Percentiles rank a stretch among this genome's conserved stretches.
Evolutionary conservation across 2,888 invertebrate species (phyloP).

Genomic region (Sminthurides aquaticus): DNA sequence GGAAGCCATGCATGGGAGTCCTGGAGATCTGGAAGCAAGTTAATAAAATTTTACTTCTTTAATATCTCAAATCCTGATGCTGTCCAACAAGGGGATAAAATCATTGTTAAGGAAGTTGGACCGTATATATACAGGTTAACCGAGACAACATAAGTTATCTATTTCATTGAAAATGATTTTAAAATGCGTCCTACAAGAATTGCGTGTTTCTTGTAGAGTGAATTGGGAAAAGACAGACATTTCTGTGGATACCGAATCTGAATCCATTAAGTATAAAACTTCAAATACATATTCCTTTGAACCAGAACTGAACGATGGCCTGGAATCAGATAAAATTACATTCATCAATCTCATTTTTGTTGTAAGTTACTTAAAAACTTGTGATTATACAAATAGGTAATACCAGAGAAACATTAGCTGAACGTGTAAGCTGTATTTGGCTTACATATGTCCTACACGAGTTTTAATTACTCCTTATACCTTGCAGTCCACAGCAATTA

Average conservation of each 20-base stretch:
- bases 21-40: slow-evolving; percentile 3
- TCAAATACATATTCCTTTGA: slow-evolving; percentile 9
- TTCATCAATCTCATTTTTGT: slow-evolving; percentile 17
- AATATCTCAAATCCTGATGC: slow-evolving; percentile 17
- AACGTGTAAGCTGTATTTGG: background rate
- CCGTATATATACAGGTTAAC: slow-evolving; percentile 14
- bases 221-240: slow-evolving; percentile 13
- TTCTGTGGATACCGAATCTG: background rate
- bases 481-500: slow-evolving; percentile 6
- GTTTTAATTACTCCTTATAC: too few species aligned
- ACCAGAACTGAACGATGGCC: slow-evolving; percentile 10
- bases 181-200: too few species aligned
- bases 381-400: background rate
- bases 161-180: background rate
- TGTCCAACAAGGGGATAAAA: slow-evolving; percentile 7
- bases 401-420: too few species aligned
- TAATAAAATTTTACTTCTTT: slow-evolving; percentile 16
- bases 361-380: slow-evolving; percentile 1
- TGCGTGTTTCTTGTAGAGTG: slow-evolving; percentile 9
- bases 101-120: slow-evolving; percentile 17
- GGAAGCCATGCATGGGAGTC: background rate
- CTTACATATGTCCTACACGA: background rate
- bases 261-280: slow-evolving; percentile 7
- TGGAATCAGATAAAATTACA: slow-evolving; percentile 9
- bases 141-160: background rate